Evolutionary conservation across 2,888 invertebrate genomes (phyloP), one percentile per base, ranked within the genome.

Genomic region (Ochropleura leucogaster): DNA sequence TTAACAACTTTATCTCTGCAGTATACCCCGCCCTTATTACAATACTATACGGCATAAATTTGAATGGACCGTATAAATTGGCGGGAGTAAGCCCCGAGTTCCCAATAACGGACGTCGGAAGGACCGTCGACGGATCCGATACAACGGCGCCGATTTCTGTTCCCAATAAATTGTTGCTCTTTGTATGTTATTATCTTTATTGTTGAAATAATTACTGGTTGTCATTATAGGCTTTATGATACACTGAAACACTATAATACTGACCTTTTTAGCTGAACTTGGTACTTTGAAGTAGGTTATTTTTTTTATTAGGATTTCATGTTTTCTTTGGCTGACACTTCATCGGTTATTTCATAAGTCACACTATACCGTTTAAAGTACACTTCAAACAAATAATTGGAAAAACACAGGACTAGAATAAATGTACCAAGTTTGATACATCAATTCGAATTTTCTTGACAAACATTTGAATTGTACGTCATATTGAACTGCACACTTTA

Each of bases 71-170:
- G n/a, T 75, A 68, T 57, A 87, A 85, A 77, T 87, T 84, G 86
- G 87, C 65, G 82, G 72, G 87, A 90, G 90, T 89, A 88, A 89
- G 87, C 89, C 90, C 90, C 87, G 89, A 89, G 89, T 90, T 90
- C 90, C 92, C 90, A 94, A 94, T 94, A 94, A 93, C 92, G 89
- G 90, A 90, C 89, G 91, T 91, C 88, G 92, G 90, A 90, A 90
- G 89, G 89, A 89, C 91, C 89, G 92, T 91, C 68, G 78, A 72
- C 79, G 86, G 75, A 83, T 81, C 81, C 85, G 92, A 94, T 93
- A 92, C 92, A 90, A 90, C 90, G 89, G 89, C 89, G 91, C 88
- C 90, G 90, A 92, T 92, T 91, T 92, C 90, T 92, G 91, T 90
- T 89, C 89, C 87, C 90, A 91, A 92, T 92, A 92, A 91, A 92